Conservation (phyloP, 2,888 invertebrate genomes). For the Ecliptopera silaceata region DNA sequence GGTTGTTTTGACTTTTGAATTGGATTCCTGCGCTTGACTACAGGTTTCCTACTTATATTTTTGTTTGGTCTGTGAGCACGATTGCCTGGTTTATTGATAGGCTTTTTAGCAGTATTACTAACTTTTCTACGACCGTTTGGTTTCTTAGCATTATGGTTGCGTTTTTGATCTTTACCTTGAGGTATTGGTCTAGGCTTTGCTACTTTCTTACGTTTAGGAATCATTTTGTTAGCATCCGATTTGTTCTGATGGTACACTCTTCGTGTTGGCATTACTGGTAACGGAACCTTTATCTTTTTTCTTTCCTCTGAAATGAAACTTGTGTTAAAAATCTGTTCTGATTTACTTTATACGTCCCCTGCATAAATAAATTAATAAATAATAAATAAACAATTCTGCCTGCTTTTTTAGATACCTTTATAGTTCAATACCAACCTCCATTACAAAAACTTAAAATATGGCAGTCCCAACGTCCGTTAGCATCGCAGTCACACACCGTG, state of each 20-base stretch:
- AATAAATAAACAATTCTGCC: too few species aligned
- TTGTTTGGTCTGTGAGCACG: background rate
- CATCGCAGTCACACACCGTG: constrained; percentile 69
- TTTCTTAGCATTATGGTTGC: background rate
- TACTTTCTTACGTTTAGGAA: constrained; percentile 2
- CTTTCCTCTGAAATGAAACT: constrained; percentile 26
- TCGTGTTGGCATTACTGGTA: constrained; percentile 4
- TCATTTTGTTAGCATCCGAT: background rate
- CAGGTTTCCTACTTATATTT: constrained; percentile 27
- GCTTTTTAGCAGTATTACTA: background rate
- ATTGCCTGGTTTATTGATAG: constrained; percentile 9
- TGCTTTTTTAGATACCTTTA: too few species aligned
- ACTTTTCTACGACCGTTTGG: constrained; percentile 19
- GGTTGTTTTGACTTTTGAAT: constrained; percentile 23
- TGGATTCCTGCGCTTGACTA: background rate
- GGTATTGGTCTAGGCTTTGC: constrained; percentile 1
- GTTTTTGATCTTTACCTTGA: constrained; percentile 7
- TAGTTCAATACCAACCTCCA: constrained; percentile 44
- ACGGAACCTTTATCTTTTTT: constrained; percentile 22
- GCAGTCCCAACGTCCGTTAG: constrained; percentile 66
- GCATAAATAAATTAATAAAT: too few species aligned
- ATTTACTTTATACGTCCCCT: too few species aligned
- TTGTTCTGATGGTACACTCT: constrained; percentile 1
- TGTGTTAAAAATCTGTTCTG: background rate
- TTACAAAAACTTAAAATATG: constrained; percentile 68